phyloP scores from a whole-genome alignment of 30 jellyfish, hydroid and myxozoan genomes.

The Turritopsis dohrnii region DNA sequence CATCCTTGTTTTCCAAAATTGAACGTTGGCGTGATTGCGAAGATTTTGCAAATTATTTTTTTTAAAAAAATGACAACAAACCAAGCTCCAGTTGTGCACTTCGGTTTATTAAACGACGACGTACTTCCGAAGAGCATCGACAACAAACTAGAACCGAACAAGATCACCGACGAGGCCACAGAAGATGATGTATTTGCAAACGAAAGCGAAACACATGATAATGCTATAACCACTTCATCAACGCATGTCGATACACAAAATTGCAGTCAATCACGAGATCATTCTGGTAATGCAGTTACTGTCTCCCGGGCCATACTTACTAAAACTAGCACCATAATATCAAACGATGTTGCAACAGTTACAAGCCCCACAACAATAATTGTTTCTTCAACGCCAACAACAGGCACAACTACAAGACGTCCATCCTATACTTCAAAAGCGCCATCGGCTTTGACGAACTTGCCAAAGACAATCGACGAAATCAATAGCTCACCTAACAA shows the following conservation, averaged over 20 bases:
- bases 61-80: not conserved
- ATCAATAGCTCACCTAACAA: constrained; percentile 21
- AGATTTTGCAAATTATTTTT: not conserved
- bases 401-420: constrained; percentile 61
- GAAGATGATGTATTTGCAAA: constrained; percentile 42
- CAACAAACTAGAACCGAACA: constrained; percentile 21
- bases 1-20: not conserved
- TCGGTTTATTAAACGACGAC: not conserved
- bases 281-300: not conserved
- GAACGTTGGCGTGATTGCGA: not conserved
- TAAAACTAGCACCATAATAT: not conserved
- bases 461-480: constrained; percentile 47
- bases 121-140: constrained; percentile 33
- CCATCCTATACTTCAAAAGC: constrained; percentile 94
- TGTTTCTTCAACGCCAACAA: constrained; percentile 27
- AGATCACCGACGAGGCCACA: constrained; percentile 18
- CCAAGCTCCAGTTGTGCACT: constrained; percentile 14
- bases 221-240: not conserved
- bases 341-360: not conserved
- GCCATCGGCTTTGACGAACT: constrained; percentile 80
- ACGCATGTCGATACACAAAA: constrained; percentile 11
- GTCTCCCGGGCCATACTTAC: not conserved
- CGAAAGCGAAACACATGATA: constrained; percentile 30
- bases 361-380: constrained; percentile 16
- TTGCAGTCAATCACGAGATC: not conserved